Percentiles rank a stretch among this genome's conserved stretches.
These are phyloP conservation scores for Pterocles orientalis DNA, from an alignment of 2,113 vertebrate genomes.

Conservation along the genomic window DNA sequence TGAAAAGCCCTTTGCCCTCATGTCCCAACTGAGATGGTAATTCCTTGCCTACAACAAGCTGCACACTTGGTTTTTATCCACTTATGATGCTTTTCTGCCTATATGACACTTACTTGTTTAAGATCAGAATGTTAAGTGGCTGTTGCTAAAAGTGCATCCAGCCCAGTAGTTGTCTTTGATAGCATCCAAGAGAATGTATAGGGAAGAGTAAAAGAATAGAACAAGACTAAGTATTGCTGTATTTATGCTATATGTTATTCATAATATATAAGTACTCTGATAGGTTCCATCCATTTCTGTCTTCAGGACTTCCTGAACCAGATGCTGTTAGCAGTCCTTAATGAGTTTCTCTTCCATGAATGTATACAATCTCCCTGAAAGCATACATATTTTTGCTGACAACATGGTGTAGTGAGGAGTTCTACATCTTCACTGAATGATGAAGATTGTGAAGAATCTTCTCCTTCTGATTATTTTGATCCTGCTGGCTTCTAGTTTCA, in stretches of 20 bases:
- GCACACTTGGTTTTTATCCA: not conserved
- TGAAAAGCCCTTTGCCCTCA: not conserved
- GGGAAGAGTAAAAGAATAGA: not conserved
- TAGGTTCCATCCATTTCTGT: not conserved
- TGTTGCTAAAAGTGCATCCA: not conserved
- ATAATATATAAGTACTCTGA: not conserved
- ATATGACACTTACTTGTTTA: not conserved
- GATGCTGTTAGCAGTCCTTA: not conserved
- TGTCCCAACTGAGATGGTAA: not conserved
- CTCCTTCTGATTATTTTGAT: not conserved
- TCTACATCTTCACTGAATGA: not conserved
- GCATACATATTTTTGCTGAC: not conserved
- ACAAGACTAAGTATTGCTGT: not conserved
- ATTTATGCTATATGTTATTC: not conserved
- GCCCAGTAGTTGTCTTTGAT: not conserved
- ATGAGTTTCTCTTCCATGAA: conserved; percentile 6
- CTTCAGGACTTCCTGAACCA: not conserved
- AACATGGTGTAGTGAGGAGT: not conserved
- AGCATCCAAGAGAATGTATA: not conserved
- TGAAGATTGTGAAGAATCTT: conserved; percentile 13
- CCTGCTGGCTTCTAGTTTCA: not conserved
- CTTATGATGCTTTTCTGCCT: not conserved
- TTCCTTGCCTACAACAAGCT: not conserved
- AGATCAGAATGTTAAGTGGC: not conserved
- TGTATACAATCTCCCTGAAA: not conserved